Base-by-base conservation (phyloP, 2,888 invertebrate species). In the Ophioninae sp. region DNA sequence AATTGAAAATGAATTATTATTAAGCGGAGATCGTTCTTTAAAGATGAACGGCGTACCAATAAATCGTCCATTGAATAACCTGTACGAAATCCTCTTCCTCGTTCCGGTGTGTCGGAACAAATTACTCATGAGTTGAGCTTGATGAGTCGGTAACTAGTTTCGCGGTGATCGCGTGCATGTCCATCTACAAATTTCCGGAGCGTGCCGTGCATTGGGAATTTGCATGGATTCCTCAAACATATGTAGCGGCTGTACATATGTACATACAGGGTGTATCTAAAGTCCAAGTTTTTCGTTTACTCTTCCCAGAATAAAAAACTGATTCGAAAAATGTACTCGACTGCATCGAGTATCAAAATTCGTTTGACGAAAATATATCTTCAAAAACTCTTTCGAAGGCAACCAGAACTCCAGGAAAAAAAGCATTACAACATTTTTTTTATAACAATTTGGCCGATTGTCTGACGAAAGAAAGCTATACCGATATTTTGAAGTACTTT, bases 91-190 rank as follows among this genome's bases (percentile, higher is more conserved):
- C 51, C 69, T 72, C 73, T 77, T 68, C 64, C 75, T 75, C 41
- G 71, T 71, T 56, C 58, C 64, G 63, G 44, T 65, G 22, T 64
- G 68, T 83, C 79, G 30, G 17, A 64, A 68, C 59, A 74, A 81
- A 81, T 83, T 81, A 81, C 67, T 72, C 75, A 74, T 74, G 81
- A 83, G 79, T 85, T 71, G 84, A 76, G 79, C 83, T 83, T 86
- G 85, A 85, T 81, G 83, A 83, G 81, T 86, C 88, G 87, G 85
- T 85, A 88, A 89, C 86, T 87, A 88, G 85, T 88, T 88, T 84
- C 76, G 81, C 37, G 71, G 79, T 51, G 51, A 88, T 90, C 88
- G 90, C 90, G 90, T 90, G 90, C 79, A 85, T 82, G 90, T 88
- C 90, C 86, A 86, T 90, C 87, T 71, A 68, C 79, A 61, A 74